Base-by-base conservation (phyloP, 2,797 vertebrate genomes). In the Gastrophryne carolinensis region DNA sequence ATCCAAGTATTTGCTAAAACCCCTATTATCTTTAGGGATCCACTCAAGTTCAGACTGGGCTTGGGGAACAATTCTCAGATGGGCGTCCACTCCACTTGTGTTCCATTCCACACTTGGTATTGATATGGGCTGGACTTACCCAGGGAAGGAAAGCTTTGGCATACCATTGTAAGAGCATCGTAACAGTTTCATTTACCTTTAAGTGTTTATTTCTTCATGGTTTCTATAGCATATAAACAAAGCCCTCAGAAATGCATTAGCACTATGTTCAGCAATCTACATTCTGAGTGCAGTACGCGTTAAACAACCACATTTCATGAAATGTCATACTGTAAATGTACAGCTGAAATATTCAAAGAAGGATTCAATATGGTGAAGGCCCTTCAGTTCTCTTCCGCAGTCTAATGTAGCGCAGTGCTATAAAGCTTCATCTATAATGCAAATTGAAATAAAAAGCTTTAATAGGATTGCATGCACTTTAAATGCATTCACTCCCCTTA, bases 341-440 rank as follows among this genome's bases (percentile, higher is more conserved):
- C 9, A n/a, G 6, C 37, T 26, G 34, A 24, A 29, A 64, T 5
- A 30, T 1, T 21, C 17, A 2, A 26, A 50, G 62, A 34, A 5
- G 13, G 19, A n/a, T 64, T 30, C 26, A 32, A 41, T 32, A 50
- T 13, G 34, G 13, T 17, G 8, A 13, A 57, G 50, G 19, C 12
- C 26, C 17, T 47, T 58, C 39, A 49, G 58, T 39, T 41, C 21
- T 27, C 32, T 26, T 8, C 23, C 44, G 10, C 8, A 70, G 24
- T 60, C 27, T 47, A 60, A 39, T 41, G 44, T 41, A 52, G 29
- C 11, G 30, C 8, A 9, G 4, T 41, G 37, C 57, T 53, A 47
- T 29, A 75, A 75, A 53, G 64, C 64, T 68, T 68, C 73, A 76
- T 75, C 73, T 69, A 76, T 76, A 41, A 76, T 76, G 74, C 37